Evolutionary conservation across 2,797 vertebrate genomes (phyloP).

Genomic region (Mormyrus hasselquistii): DNA sequence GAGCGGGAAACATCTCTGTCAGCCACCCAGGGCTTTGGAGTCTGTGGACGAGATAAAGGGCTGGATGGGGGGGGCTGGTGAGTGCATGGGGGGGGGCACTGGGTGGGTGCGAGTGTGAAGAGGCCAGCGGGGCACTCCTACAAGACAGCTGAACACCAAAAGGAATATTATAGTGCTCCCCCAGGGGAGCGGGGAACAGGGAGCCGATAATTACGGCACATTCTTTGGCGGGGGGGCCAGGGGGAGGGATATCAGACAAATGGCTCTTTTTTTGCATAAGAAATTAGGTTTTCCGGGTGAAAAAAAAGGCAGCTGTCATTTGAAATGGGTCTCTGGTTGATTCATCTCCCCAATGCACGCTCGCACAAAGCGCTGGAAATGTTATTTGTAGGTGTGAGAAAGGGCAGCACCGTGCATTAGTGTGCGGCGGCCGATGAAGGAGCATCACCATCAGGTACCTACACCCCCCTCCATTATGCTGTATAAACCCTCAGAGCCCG

Average conservation of each 20-base stretch:
- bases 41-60: background rate
- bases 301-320: slow-evolving; percentile 42
- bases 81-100: background rate
- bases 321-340: background rate
- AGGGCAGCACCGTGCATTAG: background rate
- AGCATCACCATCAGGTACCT: background rate
- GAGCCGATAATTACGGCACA: slow-evolving; percentile 45
- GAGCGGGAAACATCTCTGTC: background rate
- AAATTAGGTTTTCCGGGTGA: slow-evolving; percentile 39
- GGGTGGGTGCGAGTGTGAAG: slow-evolving; percentile 15
- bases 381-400: background rate
- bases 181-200: slow-evolving; percentile 22
- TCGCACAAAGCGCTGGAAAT: background rate
- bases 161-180: background rate
- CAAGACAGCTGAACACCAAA: slow-evolving; percentile 27
- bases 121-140: slow-evolving; percentile 4
- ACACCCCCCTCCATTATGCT: background rate
- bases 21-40: background rate
- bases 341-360: slow-evolving; percentile 16
- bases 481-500: background rate
- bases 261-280: slow-evolving; percentile 34
- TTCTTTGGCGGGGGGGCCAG: slow-evolving; percentile 32
- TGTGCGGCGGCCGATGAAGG: background rate
- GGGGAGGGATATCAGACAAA: slow-evolving; percentile 40
- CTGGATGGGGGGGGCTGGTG: background rate